These are phyloP conservation scores for Hydropsyche betteni DNA, from an alignment of 2,888 invertebrate species.

Conservation along the genomic window DNA sequence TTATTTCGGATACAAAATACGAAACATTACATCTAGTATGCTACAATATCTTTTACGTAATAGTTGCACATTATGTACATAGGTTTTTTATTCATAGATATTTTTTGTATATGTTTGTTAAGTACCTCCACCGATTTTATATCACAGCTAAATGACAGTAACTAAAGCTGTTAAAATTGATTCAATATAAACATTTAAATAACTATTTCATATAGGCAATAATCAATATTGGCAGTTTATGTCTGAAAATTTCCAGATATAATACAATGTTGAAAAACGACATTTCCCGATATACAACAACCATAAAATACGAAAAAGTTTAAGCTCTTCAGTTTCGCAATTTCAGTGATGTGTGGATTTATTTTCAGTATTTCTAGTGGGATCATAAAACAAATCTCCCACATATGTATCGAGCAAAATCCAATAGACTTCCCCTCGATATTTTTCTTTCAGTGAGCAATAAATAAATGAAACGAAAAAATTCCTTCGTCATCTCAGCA, in stretches of 20 bases:
- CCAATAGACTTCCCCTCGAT: constrained; percentile 38
- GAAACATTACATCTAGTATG: constrained; percentile 3
- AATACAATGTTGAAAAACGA: constrained; percentile 3
- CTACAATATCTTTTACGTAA: constrained; percentile 19
- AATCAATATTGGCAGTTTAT: constrained; percentile 25
- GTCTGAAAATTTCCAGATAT: neutral
- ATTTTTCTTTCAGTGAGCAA: constrained; percentile 45
- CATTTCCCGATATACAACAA: neutral
- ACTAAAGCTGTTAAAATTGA: constrained; percentile 52
- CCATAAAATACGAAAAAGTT: neutral
- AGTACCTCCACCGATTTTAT: constrained; percentile 56
- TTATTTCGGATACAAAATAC: constrained; percentile 9
- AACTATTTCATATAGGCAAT: constrained; percentile 40
- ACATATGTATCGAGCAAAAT: constrained; percentile 5
- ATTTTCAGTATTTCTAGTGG: neutral
- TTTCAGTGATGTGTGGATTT: constrained; percentile 21
- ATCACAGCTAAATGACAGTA: constrained; percentile 63
- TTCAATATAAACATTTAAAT: constrained; percentile 45
- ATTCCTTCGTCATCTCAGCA: constrained; percentile 23
- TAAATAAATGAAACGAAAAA: constrained; percentile 50
- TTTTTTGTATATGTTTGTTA: neutral
- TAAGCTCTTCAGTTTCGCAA: constrained; percentile 3
- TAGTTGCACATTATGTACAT: constrained; percentile 12
- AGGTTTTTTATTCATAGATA: constrained; percentile 43
- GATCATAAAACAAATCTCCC: constrained; percentile 14